Evolutionary conservation across 2,888 invertebrate genomes (phyloP), one percentile per base, ranked within the genome.

Genomic region (Mantis religiosa): DNA sequence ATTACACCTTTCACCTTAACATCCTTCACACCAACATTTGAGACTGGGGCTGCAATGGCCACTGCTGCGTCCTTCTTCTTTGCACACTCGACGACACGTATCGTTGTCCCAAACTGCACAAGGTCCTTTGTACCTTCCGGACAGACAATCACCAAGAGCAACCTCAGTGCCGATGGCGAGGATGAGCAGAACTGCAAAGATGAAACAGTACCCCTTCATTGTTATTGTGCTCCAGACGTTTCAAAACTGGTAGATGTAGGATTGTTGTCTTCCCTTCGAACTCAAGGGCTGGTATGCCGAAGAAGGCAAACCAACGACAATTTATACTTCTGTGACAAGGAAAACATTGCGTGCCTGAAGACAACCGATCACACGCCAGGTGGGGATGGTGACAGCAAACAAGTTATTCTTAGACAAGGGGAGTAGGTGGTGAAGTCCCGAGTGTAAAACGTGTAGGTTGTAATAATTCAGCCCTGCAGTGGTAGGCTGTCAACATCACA

Each of bases 71-170:
- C 84, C 84, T 84, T 84, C 84, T 30, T 84, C 84, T 4, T 30
- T 84, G 34, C 84, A 84, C 8, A 84, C 84, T 84, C 84, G 84
- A 2, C 84, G 84, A 30, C 84, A 84, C 14, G 84, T 30, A 3
- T 84, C 84, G 84, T 84, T 84, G 34, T 84, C 84, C 84, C 84
- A 84, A 12, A 84, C 84, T 20, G 84, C 84, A 30, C 84, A 84
- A 84, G 84, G 84, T 25, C 84, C 84, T 25, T 30, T 30, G 8
- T 84, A 84, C 34, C 84, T 84, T 84, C 84, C 84, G 2, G 84
- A 84, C 3, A 84, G 25, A 30, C 84, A 84, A 20, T 84, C 84
- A 30, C 30, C 28, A 28, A 28, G 14, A 2, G 28, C 84, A 84
- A 30, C 30, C 15, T 20, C 30, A 25, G 84, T 84, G 84, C 84